Conservation (phyloP, 2,888 invertebrate species). For the Sylvicola fuscatus region DNA sequence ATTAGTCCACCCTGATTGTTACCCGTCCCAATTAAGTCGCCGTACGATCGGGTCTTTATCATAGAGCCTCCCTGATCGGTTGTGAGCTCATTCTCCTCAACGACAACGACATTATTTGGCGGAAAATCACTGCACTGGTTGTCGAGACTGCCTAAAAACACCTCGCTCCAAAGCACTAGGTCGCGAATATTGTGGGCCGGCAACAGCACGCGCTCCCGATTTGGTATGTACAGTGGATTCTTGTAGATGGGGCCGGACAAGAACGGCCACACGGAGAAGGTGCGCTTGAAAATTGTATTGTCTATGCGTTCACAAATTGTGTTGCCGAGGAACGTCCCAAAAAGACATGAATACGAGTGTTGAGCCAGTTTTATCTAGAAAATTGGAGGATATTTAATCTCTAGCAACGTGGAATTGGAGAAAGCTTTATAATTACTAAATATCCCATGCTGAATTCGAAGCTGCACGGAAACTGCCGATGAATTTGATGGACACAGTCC, state of each 20-base stretch:
- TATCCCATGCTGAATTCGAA: constrained; percentile 92
- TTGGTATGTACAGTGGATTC: constrained; percentile 61
- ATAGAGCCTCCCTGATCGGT: constrained; percentile 28
- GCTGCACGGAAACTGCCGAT: constrained; percentile 70
- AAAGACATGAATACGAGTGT: constrained; percentile 89
- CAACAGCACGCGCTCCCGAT: constrained; percentile 40
- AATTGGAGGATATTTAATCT: not conserved
- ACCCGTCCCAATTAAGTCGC: constrained; percentile 51
- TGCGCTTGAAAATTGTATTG: constrained; percentile 39
- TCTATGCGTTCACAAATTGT: constrained; percentile 48
- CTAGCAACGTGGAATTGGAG: not conserved
- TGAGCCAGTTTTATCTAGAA: constrained; percentile 80
- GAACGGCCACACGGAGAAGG: constrained; percentile 79
- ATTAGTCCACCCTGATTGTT: constrained; percentile 31
- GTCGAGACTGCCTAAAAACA: constrained; percentile 47
- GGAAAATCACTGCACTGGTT: constrained; percentile 26
- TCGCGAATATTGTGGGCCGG: constrained; percentile 70
- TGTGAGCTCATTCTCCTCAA: constrained; percentile 4
- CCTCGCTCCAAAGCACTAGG: constrained; percentile 64
- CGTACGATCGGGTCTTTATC: constrained; percentile 72
- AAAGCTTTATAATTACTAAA: constrained; percentile 62
- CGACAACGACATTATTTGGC: constrained; percentile 8
- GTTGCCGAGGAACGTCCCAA: constrained; percentile 94
- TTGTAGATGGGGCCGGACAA: constrained; percentile 56
- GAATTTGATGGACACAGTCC: constrained; percentile 86